phyloP scores from a whole-genome alignment of 2,113 vertebrate species.

The Hemiprocne comata region DNA sequence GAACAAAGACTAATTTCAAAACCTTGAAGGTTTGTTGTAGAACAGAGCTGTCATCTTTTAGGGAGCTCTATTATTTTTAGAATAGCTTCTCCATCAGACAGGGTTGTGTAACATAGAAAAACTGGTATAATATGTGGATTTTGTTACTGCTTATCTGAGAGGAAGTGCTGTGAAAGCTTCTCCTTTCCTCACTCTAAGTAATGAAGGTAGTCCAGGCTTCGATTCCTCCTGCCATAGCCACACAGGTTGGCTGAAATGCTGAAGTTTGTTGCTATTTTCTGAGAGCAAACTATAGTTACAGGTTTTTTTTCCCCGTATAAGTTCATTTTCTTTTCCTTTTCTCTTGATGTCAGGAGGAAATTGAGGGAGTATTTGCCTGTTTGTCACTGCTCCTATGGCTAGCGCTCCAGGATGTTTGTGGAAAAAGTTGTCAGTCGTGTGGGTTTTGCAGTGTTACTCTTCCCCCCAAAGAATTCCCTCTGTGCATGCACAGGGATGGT shows the following conservation, averaged over 20 bases:
- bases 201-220: neutral
- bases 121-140: neutral
- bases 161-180: neutral
- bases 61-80: neutral
- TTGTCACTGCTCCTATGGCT: fast-evolving
- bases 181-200: neutral
- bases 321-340: neutral
- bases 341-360: neutral
- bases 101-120: neutral
- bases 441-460: neutral
- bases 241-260: neutral
- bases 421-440: too few relatives aligned
- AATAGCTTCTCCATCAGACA: neutral
- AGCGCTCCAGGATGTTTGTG: neutral
- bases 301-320: fast-evolving
- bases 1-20: neutral
- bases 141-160: neutral
- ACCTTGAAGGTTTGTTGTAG: neutral
- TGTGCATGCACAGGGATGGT: fast-evolving
- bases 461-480: neutral
- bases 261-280: neutral
- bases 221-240: neutral
- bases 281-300: neutral
- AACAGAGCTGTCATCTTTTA: neutral
- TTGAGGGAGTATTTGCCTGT: neutral